phyloP scores from a whole-genome alignment of 2,888 invertebrate species.

The Gerris lacustris region DNA sequence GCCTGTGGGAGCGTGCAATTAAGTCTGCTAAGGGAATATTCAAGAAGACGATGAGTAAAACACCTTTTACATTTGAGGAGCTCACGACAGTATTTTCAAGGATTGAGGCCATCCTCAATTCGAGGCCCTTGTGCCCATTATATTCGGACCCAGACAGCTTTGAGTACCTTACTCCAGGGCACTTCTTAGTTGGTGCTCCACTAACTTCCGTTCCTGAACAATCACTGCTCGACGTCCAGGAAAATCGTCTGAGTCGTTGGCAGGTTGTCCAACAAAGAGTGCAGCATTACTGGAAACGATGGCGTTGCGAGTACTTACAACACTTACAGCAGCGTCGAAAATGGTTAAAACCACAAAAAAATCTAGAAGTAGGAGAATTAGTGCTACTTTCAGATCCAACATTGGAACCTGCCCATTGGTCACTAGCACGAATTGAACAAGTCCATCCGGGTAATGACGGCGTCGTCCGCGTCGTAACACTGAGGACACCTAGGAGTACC shows the following conservation, averaged over 20 bases:
- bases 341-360: slow-evolving; percentile 1
- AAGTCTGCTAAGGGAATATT: slow-evolving; percentile 14
- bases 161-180: slow-evolving; percentile 27
- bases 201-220: slow-evolving; percentile 15
- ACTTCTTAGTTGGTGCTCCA: slow-evolving; percentile 31
- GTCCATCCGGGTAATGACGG: too few relatives aligned
- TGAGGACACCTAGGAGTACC: too few relatives aligned
- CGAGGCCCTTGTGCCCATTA: slow-evolving; percentile 20
- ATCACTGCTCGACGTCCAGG: neutral
- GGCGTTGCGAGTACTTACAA: slow-evolving; percentile 14
- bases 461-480: too few relatives aligned
- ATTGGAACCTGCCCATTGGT: too few relatives aligned
- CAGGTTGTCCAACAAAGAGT: slow-evolving; percentile 15
- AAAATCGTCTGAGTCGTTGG: slow-evolving; percentile 18
- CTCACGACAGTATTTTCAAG: slow-evolving; percentile 13
- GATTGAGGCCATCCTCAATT: slow-evolving; percentile 24
- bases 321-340: slow-evolving; percentile 8
- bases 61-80: slow-evolving; percentile 17
- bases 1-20: slow-evolving; percentile 29
- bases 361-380: slow-evolving; percentile 11
- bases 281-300: slow-evolving; percentile 20
- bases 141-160: slow-evolving; percentile 19
- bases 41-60: neutral
- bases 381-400: too few relatives aligned
- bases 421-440: too few relatives aligned